Conservation (phyloP, 2,888 invertebrate species). For the Agonopterix heracliana region DNA sequence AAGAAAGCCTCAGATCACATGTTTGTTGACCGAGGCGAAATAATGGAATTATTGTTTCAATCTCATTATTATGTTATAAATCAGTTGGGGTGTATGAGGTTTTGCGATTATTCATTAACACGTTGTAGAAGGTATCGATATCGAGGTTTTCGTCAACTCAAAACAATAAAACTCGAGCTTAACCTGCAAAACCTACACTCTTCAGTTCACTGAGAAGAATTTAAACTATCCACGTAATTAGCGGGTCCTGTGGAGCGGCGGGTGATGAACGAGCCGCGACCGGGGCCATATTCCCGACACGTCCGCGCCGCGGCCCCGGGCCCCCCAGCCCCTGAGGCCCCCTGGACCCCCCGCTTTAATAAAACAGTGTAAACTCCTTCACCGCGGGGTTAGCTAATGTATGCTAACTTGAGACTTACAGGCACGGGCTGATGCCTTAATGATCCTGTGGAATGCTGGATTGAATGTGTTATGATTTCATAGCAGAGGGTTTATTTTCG, state of each 20-base stretch:
- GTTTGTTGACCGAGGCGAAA: no score
- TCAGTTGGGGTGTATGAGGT: no score
- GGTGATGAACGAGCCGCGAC: constrained; percentile 22
- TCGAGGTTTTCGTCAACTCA: background rate
- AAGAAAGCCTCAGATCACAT: no score
- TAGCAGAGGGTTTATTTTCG: no score
- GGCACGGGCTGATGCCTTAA: constrained; percentile 1
- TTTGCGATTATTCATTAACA: no score
- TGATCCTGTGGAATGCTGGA: constrained; percentile 1
- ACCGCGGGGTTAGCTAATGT: constrained; percentile 3
- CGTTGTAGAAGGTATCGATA: no score
- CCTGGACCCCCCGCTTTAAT: constrained; percentile 5
- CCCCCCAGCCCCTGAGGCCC: background rate
- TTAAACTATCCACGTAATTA: constrained; percentile 30
- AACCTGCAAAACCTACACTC: no score
- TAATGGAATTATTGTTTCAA: no score
- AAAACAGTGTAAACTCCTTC: constrained; percentile 8
- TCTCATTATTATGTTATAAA: no score
- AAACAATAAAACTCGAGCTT: constrained; percentile 11
- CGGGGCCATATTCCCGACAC: constrained; percentile 11
- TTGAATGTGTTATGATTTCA: background rate
- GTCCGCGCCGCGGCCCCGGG: constrained; percentile 2
- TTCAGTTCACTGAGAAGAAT: constrained; percentile 11
- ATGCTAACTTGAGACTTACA: constrained; percentile 3
- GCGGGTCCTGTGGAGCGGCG: constrained; percentile 18